Conservation (phyloP, 2,113 vertebrate species). For the Lophochroa leadbeateri region DNA sequence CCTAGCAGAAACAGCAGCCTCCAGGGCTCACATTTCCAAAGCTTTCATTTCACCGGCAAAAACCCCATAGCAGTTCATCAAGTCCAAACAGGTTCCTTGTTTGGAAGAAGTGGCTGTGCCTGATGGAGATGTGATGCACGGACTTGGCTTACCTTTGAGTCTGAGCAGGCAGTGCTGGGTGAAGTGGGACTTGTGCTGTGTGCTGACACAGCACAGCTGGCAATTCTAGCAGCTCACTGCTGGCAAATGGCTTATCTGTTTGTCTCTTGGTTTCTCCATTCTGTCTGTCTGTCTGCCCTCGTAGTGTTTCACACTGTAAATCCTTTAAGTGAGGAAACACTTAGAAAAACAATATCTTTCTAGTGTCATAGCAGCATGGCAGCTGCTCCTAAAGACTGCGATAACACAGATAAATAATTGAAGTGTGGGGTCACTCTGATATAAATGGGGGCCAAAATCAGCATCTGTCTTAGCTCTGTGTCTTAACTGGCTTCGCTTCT, state of each 20-base stretch:
- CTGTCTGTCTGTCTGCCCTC: not conserved
- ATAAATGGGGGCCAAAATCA: not conserved
- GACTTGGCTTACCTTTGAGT: rapidly evolving
- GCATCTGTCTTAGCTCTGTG: not conserved
- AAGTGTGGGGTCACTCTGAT: not conserved
- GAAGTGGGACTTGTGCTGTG: not conserved
- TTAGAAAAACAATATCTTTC: not conserved
- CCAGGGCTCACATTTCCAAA: not conserved
- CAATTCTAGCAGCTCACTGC: not conserved
- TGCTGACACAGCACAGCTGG: not conserved
- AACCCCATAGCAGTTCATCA: not conserved
- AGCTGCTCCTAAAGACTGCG: not conserved
- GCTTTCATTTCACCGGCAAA: not conserved
- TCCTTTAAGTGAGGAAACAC: not conserved
- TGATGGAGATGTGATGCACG: not conserved
- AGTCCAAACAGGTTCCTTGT: not conserved
- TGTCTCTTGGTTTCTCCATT: not conserved
- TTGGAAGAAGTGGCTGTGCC: not conserved
- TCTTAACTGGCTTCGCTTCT: not conserved
- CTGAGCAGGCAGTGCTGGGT: not conserved
- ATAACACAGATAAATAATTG: not conserved
- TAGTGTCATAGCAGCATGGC: not conserved
- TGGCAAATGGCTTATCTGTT: not conserved
- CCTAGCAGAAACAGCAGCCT: not conserved
- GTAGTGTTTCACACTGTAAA: not conserved